A percentile compares a stretch with the other conserved stretches of the same genome.
Conservation (phyloP, 2,113 vertebrate genomes). For the Oostethus manadensis region DNA sequence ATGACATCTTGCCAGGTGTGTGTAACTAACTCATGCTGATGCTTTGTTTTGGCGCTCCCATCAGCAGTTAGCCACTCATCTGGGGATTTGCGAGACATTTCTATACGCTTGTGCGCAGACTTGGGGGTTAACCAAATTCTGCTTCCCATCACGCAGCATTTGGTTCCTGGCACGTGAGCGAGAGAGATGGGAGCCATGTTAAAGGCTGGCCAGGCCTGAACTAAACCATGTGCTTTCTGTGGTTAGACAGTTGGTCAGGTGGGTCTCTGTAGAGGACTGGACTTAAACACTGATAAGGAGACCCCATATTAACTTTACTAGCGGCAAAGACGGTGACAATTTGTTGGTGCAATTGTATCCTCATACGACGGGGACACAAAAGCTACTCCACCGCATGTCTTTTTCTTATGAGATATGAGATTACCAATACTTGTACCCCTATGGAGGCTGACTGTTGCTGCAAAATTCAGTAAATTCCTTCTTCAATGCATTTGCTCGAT, state of each 20-base stretch:
- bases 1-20: slow-evolving; percentile 48
- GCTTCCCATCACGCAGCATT: slow-evolving; percentile 47
- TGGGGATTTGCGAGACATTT: slow-evolving; percentile 42
- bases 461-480: slow-evolving; percentile 30
- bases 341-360: slow-evolving; percentile 49
- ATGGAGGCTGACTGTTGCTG: slow-evolving; percentile 24
- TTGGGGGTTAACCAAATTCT: slow-evolving; percentile 33
- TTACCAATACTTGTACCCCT: slow-evolving; percentile 9
- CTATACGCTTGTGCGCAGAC: slow-evolving; percentile 32
- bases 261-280: slow-evolving; percentile 42
- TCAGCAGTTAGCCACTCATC: slow-evolving; percentile 28
- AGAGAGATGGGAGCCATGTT: slow-evolving; percentile 51
- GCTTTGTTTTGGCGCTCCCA: slow-evolving; percentile 17
- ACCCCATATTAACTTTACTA: slow-evolving; percentile 45
- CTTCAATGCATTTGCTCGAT: slow-evolving; percentile 24
- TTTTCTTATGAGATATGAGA: slow-evolving; percentile 11
- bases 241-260: slow-evolving; percentile 56
- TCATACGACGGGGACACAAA: slow-evolving; percentile 39
- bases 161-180: slow-evolving; percentile 37
- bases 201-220: slow-evolving; percentile 64
- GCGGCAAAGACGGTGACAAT: slow-evolving; percentile 49
- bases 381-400: slow-evolving; percentile 23
- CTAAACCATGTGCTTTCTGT: slow-evolving; percentile 66
- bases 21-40: slow-evolving; percentile 16
- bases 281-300: slow-evolving; percentile 17